Evolutionary conservation across 2,888 invertebrate genomes (phyloP).

Genomic region (Anticlea derivata): DNA sequence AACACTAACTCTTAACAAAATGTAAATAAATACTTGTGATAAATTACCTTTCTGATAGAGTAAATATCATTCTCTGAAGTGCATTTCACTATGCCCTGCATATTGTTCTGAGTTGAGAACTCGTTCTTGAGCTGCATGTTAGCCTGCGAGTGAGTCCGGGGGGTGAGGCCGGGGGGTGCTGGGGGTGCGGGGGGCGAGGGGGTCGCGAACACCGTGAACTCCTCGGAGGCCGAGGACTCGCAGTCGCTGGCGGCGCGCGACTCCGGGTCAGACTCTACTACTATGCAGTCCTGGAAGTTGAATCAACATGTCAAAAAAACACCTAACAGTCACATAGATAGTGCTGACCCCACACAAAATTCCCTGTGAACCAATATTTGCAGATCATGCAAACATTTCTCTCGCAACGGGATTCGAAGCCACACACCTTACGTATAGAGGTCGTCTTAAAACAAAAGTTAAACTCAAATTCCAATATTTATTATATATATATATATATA

Average conservation of each 20-base stretch:
- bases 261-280: constrained; percentile 50
- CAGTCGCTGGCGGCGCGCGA: constrained; percentile 46
- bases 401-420: no score
- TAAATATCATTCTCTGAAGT: constrained; percentile 69
- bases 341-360: no score
- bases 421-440: constrained; percentile 6
- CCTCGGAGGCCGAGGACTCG: constrained; percentile 53
- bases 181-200: constrained; percentile 45
- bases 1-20: no score
- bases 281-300: constrained; percentile 53
- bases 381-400: no score
- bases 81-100: constrained; percentile 51
- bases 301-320: no score
- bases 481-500: no score
- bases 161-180: constrained; percentile 17
- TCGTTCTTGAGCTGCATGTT: neutral
- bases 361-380: no score
- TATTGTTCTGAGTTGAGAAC: constrained; percentile 11
- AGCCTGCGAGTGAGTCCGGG: constrained; percentile 11
- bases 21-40: no score
- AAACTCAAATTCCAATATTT: no score
- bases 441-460: no score
- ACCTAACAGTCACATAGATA: no score
- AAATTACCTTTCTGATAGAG: constrained; percentile 44
- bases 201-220: constrained; percentile 47